These are phyloP conservation scores for Champsocephalus esox DNA, from an alignment of 2,797 vertebrate species.

Conservation along the genomic window DNA sequence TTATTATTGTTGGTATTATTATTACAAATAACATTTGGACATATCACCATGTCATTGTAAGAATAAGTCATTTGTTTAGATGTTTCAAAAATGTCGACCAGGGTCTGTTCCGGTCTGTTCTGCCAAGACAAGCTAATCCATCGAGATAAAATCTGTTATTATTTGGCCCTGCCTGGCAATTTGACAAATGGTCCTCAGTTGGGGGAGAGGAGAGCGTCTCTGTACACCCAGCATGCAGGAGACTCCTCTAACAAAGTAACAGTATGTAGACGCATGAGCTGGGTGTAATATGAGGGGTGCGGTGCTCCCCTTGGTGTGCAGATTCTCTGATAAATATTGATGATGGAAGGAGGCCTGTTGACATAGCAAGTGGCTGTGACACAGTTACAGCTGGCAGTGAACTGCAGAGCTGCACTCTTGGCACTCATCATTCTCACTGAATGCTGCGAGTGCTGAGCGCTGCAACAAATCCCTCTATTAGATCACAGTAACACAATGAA, in stretches of 20 bases:
- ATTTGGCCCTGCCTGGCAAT: neutral
- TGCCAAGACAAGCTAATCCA: neutral
- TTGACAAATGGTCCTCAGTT: neutral
- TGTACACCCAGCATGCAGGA: slow-evolving; percentile 27
- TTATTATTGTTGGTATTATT: no score
- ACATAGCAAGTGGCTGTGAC: slow-evolving; percentile 67
- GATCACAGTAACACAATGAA: slow-evolving; percentile 53
- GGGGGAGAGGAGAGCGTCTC: neutral
- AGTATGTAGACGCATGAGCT: slow-evolving; percentile 33
- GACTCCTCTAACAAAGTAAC: slow-evolving; percentile 46
- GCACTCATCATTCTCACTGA: slow-evolving; percentile 58
- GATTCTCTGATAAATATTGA: slow-evolving; percentile 73
- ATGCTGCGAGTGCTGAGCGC: slow-evolving; percentile 63
- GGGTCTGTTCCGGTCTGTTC: neutral
- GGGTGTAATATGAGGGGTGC: slow-evolving; percentile 34
- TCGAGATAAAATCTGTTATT: neutral
- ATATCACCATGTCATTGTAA: neutral
- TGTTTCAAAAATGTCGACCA: neutral
- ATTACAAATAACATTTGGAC: neutral
- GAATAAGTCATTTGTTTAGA: neutral
- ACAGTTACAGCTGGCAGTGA: slow-evolving; percentile 61
- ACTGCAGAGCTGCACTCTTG: slow-evolving; percentile 52
- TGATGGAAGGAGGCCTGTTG: slow-evolving; percentile 67
- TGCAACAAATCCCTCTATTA: slow-evolving; percentile 55
- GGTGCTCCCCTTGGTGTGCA: slow-evolving; percentile 38